These are phyloP conservation scores for Zootermopsis nevadensis DNA, from an alignment of 2,888 invertebrate species.

Conservation along the genomic window DNA sequence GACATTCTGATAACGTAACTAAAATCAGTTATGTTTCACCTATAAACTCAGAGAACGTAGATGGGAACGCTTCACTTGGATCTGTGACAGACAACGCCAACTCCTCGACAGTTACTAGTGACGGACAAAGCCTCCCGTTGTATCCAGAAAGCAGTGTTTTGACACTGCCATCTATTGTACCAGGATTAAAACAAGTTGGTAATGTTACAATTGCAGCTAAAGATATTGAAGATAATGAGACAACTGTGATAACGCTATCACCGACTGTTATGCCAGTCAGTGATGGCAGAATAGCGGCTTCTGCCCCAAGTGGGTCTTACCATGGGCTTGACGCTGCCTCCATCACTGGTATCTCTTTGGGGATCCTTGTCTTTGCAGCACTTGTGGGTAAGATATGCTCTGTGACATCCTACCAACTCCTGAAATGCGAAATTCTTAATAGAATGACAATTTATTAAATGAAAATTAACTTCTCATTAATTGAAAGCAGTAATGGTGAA, in stretches of 20 bases:
- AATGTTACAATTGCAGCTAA: constrained; percentile 12
- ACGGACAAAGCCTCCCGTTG: not conserved
- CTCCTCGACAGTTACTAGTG: not conserved
- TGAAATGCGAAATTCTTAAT: too few species aligned
- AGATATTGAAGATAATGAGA: constrained; percentile 8
- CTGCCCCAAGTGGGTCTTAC: not conserved
- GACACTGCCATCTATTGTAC: not conserved
- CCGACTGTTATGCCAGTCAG: constrained; percentile 43
- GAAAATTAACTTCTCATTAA: too few species aligned
- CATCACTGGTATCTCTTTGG: constrained; percentile 78
- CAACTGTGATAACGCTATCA: constrained; percentile 20
- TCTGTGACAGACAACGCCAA: not conserved
- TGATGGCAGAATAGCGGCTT: constrained; percentile 40
- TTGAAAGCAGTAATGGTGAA: too few species aligned
- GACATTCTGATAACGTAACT: not conserved
- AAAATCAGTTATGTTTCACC: not conserved
- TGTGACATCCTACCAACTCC: too few species aligned
- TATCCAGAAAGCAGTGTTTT: not conserved
- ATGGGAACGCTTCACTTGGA: not conserved
- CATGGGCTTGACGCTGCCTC: constrained; percentile 68
- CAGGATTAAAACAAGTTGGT: not conserved
- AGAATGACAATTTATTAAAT: too few species aligned
- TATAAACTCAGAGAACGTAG: not conserved
- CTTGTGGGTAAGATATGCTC: constrained; percentile 61
- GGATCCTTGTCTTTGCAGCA: constrained; percentile 73